Percentiles rank a stretch among this genome's conserved stretches.
Evolutionary conservation across 2,113 vertebrate genomes (phyloP).

Genomic region (Propithecus coquereli): DNA sequence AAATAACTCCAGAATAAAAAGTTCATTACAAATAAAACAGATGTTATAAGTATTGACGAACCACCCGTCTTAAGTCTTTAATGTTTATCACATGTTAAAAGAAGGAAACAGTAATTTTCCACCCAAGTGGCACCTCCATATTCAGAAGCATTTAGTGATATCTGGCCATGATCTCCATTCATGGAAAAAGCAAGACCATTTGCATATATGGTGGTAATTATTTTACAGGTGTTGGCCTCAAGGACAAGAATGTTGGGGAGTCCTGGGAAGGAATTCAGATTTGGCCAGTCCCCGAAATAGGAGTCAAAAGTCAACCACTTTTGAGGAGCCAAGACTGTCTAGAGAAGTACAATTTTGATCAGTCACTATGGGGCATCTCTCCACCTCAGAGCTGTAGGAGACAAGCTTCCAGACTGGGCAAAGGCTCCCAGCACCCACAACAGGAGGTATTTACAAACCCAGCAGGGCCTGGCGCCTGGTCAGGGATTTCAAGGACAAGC

Average conservation of each 20-base stretch:
- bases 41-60: neutral
- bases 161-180: neutral
- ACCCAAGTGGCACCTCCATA: neutral
- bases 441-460: slow-evolving; percentile 50
- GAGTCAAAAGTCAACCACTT: neutral
- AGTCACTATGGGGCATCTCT: neutral
- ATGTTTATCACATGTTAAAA: slow-evolving; percentile 9
- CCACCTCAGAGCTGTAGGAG: neutral
- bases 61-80: neutral
- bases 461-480: slow-evolving; percentile 44
- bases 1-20: slow-evolving; percentile 31
- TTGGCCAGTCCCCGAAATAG: neutral
- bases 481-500: slow-evolving; percentile 66
- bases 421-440: neutral
- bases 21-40: slow-evolving; percentile 21
- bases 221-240: slow-evolving; percentile 6
- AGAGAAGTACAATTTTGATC: neutral
- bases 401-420: neutral
- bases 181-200: neutral
- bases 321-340: neutral
- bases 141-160: neutral
- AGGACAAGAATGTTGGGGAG: neutral
- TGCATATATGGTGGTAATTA: neutral
- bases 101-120: slow-evolving; percentile 8
- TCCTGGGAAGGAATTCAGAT: neutral